Evolutionary conservation across 2,888 invertebrate genomes (phyloP), one percentile per base, ranked within the genome.

Genomic region (Fragum fragum): DNA sequence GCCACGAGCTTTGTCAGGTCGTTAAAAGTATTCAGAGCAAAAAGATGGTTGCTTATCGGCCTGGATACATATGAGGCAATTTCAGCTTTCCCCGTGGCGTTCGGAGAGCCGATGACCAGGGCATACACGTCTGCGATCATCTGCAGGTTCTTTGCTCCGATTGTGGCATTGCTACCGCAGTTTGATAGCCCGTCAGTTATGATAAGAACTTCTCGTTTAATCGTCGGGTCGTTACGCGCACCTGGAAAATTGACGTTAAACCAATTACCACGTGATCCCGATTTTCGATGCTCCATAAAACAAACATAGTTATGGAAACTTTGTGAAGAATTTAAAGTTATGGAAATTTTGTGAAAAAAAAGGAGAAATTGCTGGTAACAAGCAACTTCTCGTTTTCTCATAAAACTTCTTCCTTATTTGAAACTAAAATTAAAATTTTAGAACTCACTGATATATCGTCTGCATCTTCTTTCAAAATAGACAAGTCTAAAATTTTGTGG

Each of bases 151-250:
- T 53, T 52, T 1, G 70, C 70, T 9, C 53, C 70, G 16, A 28
- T n/a, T 14, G 14, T 28, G 9, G 53, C 52, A 18, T 70, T 28
- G 1, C n/a, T 21, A 23, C 70, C 53, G 32, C 70, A 70, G 53
- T 70, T 70, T 14, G 70, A 70, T 9, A 9, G 14, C 9, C 70
- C 70, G 32, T 70, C 70, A 1, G 70, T 70, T 18, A 70, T 14
- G 28, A 70, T 70, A 0, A 70, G 70, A 6, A 70, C 70, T 53
- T 70, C 70, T 29, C 53, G 70, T 36, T 70, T 70, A n/a, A 53
- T 26, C 29, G 28, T 70, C 29, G 70, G 53, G 26, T 66, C 66
- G 23, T 39, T 42, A 21, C 66, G 66, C 2, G 66, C 42, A 14
- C 66, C 66, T 66, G 26, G 5, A 42, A 36, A 6, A 36, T 36